phyloP scores from a whole-genome alignment of 2,888 invertebrate genomes.

The Trissolcus japonicus region DNA sequence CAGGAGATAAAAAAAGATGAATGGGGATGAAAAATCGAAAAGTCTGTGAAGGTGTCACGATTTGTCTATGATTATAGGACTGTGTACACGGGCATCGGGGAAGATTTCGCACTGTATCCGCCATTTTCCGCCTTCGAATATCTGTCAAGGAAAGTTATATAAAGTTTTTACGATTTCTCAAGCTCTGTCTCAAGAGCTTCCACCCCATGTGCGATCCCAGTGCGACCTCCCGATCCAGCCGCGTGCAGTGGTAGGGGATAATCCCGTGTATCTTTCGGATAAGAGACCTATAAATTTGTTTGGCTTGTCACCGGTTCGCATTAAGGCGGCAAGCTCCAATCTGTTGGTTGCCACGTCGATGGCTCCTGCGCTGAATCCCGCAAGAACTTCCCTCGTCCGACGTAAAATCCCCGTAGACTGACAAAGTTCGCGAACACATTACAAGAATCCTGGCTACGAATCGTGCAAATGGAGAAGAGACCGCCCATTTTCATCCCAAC shows the following conservation, averaged over 20 bases:
- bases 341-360: constrained; percentile 60
- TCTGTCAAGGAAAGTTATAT: constrained; percentile 71
- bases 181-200: constrained; percentile 63
- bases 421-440: constrained; percentile 59
- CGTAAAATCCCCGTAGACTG: constrained; percentile 57
- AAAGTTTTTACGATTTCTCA: constrained; percentile 75
- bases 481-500: constrained; percentile 43
- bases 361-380: constrained; percentile 54
- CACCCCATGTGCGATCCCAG: constrained; percentile 57
- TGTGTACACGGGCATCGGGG: too few species aligned
- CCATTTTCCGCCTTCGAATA: constrained; percentile 61
- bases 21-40: too few species aligned
- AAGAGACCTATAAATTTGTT: constrained; percentile 76
- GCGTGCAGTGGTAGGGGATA: constrained; percentile 66
- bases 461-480: constrained; percentile 56
- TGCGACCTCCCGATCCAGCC: constrained; percentile 60
- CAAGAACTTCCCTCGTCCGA: constrained; percentile 59
- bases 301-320: constrained; percentile 69
- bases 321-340: constrained; percentile 60
- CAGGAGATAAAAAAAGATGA: too few species aligned
- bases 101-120: constrained; percentile 19
- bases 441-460: constrained; percentile 57
- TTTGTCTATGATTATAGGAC: too few species aligned
- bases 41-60: too few species aligned
- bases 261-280: constrained; percentile 74